Percentiles rank a stretch among this genome's conserved stretches.
These are phyloP conservation scores for Rhombomys opimus DNA, from an alignment of 2,113 vertebrate species.

Conservation along the genomic window DNA sequence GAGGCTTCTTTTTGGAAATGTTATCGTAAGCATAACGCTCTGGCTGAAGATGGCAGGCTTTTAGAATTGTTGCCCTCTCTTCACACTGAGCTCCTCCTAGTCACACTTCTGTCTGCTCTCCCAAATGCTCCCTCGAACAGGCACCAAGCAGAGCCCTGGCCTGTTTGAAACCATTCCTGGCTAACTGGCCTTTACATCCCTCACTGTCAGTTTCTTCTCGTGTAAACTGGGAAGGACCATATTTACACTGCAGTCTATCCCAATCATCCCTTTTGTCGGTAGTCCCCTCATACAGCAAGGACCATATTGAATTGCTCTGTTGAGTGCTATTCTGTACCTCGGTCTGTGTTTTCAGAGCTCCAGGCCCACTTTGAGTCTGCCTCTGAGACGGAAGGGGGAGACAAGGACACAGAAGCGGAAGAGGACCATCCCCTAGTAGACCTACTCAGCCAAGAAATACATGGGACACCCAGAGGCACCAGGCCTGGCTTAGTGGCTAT, in stretches of 20 bases:
- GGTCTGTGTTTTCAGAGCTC: slow-evolving; percentile 88
- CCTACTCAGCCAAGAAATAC: slow-evolving; percentile 76
- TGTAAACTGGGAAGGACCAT: neutral
- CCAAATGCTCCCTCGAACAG: neutral
- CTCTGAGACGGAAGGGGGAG: slow-evolving; percentile 90
- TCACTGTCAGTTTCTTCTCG: neutral
- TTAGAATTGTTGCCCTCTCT: neutral
- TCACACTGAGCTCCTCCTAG: neutral
- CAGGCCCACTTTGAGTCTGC: slow-evolving; percentile 92
- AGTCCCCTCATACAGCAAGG: neutral
- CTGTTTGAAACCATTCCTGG: neutral
- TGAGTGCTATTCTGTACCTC: neutral
- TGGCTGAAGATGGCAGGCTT: neutral
- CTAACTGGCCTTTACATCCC: neutral
- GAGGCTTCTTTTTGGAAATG: slow-evolving; percentile 2
- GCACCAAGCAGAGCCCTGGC: neutral
- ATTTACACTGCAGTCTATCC: neutral
- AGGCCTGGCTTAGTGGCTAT: slow-evolving; percentile 81
- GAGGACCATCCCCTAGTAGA: slow-evolving; percentile 84
- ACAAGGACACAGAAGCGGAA: slow-evolving; percentile 90
- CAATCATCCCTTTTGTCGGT: neutral
- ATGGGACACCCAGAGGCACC: slow-evolving; percentile 63
- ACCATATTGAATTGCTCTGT: neutral
- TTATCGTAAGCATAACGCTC: neutral
- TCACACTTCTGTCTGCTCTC: neutral